Evolutionary conservation across 2,113 vertebrate species (phyloP).

Genomic region (Chaetodon auriga): DNA sequence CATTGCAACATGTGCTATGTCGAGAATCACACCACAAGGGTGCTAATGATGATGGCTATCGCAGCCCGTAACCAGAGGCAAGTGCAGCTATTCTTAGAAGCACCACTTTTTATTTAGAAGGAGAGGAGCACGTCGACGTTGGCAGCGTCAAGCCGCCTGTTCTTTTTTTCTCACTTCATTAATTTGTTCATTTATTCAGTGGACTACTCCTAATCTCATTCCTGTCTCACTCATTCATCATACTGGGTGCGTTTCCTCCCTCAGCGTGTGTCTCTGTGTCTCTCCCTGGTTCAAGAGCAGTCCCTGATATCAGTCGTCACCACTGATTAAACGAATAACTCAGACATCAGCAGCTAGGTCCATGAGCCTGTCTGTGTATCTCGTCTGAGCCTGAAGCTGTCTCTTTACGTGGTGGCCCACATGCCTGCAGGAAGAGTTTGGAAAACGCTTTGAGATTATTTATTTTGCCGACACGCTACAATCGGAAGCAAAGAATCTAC

Average conservation of each 20-base stretch:
- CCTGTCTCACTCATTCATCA: conserved; percentile 74
- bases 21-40: conserved; percentile 60
- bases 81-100: conserved; percentile 71
- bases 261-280: conserved; percentile 9
- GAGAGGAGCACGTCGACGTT: conserved; percentile 54
- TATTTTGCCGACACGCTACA: background rate
- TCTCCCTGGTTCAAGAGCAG: conserved; percentile 23
- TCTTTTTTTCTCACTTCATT: conserved; percentile 74
- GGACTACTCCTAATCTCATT: conserved; percentile 69
- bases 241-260: conserved; percentile 16
- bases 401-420: conserved; percentile 3
- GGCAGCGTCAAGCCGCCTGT: conserved; percentile 44
- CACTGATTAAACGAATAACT: conserved; percentile 30
- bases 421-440: conserved; percentile 11
- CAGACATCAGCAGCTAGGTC: background rate
- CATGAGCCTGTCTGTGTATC: conserved; percentile 12
- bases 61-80: conserved; percentile 59
- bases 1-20: conserved; percentile 43
- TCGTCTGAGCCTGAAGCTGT: conserved; percentile 2
- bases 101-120: conserved; percentile 67
- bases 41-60: conserved; percentile 72
- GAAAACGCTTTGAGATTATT: conserved; percentile 11
- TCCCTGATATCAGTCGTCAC: conserved; percentile 23
- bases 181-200: conserved; percentile 75
- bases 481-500: background rate